Percentiles rank a stretch among this genome's conserved stretches.
These are phyloP conservation scores for Schizopygopsis malacanthus DNA, from an alignment of 2,797 vertebrate species.

Conservation along the genomic window DNA sequence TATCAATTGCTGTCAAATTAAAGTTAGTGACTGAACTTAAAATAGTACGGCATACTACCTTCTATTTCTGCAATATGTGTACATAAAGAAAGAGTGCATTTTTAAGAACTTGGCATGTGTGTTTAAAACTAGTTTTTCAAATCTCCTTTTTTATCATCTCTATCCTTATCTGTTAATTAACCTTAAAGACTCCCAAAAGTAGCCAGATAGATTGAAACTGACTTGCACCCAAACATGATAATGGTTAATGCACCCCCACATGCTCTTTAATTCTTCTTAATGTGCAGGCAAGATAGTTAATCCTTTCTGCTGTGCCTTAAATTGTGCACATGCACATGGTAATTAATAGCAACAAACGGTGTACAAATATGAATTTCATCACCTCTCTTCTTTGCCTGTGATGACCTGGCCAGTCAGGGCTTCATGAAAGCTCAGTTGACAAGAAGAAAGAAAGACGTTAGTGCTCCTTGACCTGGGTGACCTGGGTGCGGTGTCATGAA, in stretches of 20 bases:
- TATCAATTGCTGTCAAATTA: background rate
- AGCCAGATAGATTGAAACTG: slow-evolving; percentile 20
- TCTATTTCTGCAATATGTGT: background rate
- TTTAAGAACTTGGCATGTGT: background rate
- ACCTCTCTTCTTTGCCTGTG: background rate
- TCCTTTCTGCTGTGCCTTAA: background rate
- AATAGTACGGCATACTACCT: background rate
- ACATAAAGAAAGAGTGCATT: background rate
- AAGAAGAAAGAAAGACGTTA: slow-evolving; percentile 17
- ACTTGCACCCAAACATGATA: slow-evolving; percentile 45
- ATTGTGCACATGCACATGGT: background rate
- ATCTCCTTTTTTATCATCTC: background rate
- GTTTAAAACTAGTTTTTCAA: background rate
- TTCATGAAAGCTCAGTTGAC: slow-evolving; percentile 6
- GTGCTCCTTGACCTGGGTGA: slow-evolving; percentile 16
- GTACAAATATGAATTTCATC: slow-evolving; percentile 6
- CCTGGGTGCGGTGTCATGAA: background rate
- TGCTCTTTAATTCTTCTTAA: slow-evolving; percentile 32
- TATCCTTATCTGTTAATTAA: background rate
- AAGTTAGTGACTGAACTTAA: background rate
- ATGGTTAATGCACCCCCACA: slow-evolving; percentile 27
- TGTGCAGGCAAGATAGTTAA: slow-evolving; percentile 8
- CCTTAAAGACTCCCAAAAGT: slow-evolving; percentile 1
- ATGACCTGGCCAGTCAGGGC: background rate
- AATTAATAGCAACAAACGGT: background rate